Base-by-base conservation (phyloP, 2,113 vertebrate genomes). In the Paratilapia polleni region DNA sequence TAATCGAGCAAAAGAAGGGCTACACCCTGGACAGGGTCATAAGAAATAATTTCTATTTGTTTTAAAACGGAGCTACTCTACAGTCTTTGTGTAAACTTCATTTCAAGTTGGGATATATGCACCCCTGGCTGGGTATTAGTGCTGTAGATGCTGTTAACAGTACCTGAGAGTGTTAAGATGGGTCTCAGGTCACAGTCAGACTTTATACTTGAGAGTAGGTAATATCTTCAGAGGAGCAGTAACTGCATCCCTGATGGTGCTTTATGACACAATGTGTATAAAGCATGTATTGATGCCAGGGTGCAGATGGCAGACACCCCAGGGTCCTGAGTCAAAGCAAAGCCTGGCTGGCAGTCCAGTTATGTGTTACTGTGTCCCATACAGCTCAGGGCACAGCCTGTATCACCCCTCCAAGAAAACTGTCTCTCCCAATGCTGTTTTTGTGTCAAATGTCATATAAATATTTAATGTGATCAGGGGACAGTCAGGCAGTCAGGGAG, bases 281-380 rank as follows among this genome's bases (percentile, higher is more conserved):
- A 83, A 74, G 82, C 77, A 47, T 78, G 24, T 66, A 61, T 74
- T 52, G 78, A 76, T 85, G 83, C 81, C 86, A 87, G 84, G 90
- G 87, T 90, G 82, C 91, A 95, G 92, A 94, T 94, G 93, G 93
- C 84, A 73, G 54, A 80, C 80, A 62, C 88, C 88, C 89, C 82
- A 77, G 87, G 87, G 84, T 85, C 77, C 87, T 28, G 64, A 80
- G 76, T 84, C 81, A 84, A 66, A 88, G 85, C 84, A 81, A 61
- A 57, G 80, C 74, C 70, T 49, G 56, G 64, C 63, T 38, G 83
- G 88, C 82, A 68, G 68, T 88, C 74, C 84, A 73, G 58, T 74
- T 79, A 73, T 88, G 74, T 85, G 77, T 83, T 60, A 84, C 49
- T 82, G 76, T 52, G 58, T 86, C 57, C 68, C 62, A 86, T 76